Conservation (phyloP, 2,888 invertebrate species). For the Dichetophora obliterata region DNA sequence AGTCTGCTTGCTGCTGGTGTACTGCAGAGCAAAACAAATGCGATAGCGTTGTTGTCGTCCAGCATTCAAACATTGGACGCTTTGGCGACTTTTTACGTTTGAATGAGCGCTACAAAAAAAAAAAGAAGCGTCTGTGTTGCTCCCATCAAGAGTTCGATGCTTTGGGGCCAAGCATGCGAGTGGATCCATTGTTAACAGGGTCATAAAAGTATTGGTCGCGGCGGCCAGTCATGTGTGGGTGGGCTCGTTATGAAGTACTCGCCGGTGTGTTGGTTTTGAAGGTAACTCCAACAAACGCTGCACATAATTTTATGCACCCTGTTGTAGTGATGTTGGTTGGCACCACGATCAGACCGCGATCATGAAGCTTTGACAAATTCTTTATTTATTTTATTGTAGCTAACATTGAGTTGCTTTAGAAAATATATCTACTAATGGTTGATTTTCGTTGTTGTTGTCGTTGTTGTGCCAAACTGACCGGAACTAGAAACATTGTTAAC, state of each 20-base stretch:
- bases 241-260: not conserved
- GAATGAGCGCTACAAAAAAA: constrained; percentile 47
- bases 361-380: constrained; percentile 37
- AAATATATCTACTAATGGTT: not conserved
- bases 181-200: not conserved
- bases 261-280: constrained; percentile 16
- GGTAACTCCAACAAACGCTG: constrained; percentile 37
- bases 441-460: constrained; percentile 2
- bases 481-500: constrained; percentile 58
- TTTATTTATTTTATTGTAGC: constrained; percentile 3
- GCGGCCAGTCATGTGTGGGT: constrained; percentile 15
- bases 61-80: not conserved
- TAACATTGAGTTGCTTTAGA: too few relatives aligned
- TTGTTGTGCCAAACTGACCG: constrained; percentile 54
- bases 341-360: not conserved
- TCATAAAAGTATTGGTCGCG: constrained; percentile 1
- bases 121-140: constrained; percentile 34
- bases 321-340: constrained; percentile 18
- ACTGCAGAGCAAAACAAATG: not conserved
- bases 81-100: constrained; percentile 51
- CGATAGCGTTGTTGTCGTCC: constrained; percentile 16
- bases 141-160: constrained; percentile 13
- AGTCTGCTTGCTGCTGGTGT: not conserved
- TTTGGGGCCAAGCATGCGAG: not conserved
- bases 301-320: constrained; percentile 36